A percentile compares a stretch with the other conserved stretches of the same genome.
Evolutionary conservation across 2,113 vertebrate genomes (phyloP).

Genomic region (Paracanthobrama guichenoti): DNA sequence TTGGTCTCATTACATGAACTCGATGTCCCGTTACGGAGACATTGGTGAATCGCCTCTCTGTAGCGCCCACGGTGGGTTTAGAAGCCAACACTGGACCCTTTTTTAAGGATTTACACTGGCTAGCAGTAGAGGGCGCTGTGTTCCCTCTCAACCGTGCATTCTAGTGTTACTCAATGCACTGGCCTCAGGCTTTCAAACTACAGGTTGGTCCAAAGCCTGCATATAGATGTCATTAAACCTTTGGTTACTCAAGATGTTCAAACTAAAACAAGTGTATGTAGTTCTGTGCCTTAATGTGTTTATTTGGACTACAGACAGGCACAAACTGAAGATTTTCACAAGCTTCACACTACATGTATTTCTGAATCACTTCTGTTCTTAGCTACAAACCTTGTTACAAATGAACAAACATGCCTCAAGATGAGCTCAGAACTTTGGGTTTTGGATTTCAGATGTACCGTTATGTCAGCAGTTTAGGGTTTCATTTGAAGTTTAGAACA

Average conservation of each 20-base stretch:
- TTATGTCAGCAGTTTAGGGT: background rate
- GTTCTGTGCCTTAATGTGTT: background rate
- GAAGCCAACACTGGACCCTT: conserved; percentile 55
- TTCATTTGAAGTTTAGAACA: background rate
- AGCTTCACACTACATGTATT: conserved; percentile 41
- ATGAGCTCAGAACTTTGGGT: conserved; percentile 7
- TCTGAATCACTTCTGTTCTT: background rate
- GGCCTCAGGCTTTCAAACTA: conserved; percentile 65
- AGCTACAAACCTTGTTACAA: conserved; percentile 3
- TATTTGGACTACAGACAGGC: background rate
- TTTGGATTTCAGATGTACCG: background rate
- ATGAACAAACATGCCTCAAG: background rate
- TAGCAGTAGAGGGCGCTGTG: conserved; percentile 65
- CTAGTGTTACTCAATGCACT: conserved; percentile 68
- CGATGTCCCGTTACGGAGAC: background rate
- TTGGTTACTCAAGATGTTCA: background rate
- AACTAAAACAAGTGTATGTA: background rate
- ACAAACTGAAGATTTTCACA: conserved; percentile 11
- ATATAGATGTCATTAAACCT: conserved; percentile 5
- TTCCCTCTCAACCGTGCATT: conserved; percentile 52
- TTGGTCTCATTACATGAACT: background rate
- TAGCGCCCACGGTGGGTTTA: conserved; percentile 30
- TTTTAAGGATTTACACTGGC: conserved; percentile 71
- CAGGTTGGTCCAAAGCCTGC: conserved; percentile 31
- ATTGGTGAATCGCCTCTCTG: conserved; percentile 27